A percentile compares a stretch with the other conserved stretches of the same genome.
These are phyloP conservation scores for Gymnosoma rotundatum DNA, from an alignment of 2,888 invertebrate genomes.

Conservation along the genomic window DNA sequence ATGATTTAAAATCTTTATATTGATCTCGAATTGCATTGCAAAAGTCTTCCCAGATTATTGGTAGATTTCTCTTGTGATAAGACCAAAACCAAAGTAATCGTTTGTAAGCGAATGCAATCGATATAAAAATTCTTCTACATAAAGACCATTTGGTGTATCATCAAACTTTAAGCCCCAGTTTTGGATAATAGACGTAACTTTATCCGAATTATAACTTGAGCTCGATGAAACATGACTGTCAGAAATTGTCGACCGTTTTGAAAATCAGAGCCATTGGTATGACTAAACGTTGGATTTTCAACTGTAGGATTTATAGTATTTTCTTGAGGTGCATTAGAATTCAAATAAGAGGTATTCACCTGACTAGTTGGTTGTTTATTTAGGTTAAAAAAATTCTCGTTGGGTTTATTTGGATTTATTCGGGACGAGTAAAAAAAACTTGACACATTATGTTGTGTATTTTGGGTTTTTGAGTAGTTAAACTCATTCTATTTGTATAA, in stretches of 20 bases:
- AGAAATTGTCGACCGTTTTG: no score
- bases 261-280: not conserved
- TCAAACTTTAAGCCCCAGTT: slow-evolving; percentile 60
- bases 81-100: slow-evolving; percentile 53
- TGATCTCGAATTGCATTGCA: slow-evolving; percentile 36
- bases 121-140: slow-evolving; percentile 60
- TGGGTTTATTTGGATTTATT: no score
- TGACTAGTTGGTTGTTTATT: no score
- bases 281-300: not conserved
- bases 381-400: no score
- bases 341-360: no score
- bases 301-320: not conserved
- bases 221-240: no score
- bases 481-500: not conserved
- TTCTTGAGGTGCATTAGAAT: no score
- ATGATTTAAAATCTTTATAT: slow-evolving; percentile 43
- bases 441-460: no score
- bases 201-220: slow-evolving; percentile 32
- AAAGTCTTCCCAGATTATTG: slow-evolving; percentile 38
- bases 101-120: slow-evolving; percentile 31
- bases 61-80: slow-evolving; percentile 18
- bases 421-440: no score
- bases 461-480: not conserved
- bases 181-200: slow-evolving; percentile 33
- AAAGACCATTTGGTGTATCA: slow-evolving; percentile 43